phyloP scores from a whole-genome alignment of 2,888 invertebrate species.

The Eupithecia vulgata region DNA sequence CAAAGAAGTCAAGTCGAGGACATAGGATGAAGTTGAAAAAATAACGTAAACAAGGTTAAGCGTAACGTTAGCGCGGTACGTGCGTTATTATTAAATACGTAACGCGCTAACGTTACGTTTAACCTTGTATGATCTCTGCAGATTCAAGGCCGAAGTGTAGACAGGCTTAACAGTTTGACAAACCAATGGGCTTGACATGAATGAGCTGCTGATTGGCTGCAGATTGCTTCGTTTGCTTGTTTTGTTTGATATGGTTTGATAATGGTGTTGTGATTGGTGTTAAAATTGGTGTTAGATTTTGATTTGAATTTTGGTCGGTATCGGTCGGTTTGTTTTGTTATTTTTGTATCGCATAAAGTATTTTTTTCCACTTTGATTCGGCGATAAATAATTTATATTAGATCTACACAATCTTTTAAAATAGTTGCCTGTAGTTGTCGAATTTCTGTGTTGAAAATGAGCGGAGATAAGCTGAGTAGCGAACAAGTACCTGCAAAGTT shows the following conservation, averaged over 20 bases:
- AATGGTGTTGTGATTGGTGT: too few relatives aligned
- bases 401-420: background rate
- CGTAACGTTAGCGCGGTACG: too few relatives aligned
- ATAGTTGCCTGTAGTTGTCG: background rate
- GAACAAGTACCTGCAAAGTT: constrained; percentile 73
- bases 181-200: background rate
- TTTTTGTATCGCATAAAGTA: background rate
- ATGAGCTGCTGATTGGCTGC: background rate
- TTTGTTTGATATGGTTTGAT: too few relatives aligned
- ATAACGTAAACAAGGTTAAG: too few relatives aligned
- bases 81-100: too few relatives aligned
- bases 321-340: background rate
- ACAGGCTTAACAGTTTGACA: background rate
- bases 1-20: too few relatives aligned
- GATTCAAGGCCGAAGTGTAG: too few relatives aligned
- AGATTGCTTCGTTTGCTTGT: background rate
- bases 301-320: constrained; percentile 1
- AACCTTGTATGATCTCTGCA: too few relatives aligned
- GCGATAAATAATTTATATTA: background rate
- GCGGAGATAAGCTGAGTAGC: constrained; percentile 62
- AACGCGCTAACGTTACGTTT: too few relatives aligned
- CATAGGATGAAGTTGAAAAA: too few relatives aligned
- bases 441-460: constrained; percentile 48
- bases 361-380: background rate
- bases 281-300: background rate